Conservation (phyloP, 2,113 vertebrate genomes). For the Proterorhinus semilunaris region DNA sequence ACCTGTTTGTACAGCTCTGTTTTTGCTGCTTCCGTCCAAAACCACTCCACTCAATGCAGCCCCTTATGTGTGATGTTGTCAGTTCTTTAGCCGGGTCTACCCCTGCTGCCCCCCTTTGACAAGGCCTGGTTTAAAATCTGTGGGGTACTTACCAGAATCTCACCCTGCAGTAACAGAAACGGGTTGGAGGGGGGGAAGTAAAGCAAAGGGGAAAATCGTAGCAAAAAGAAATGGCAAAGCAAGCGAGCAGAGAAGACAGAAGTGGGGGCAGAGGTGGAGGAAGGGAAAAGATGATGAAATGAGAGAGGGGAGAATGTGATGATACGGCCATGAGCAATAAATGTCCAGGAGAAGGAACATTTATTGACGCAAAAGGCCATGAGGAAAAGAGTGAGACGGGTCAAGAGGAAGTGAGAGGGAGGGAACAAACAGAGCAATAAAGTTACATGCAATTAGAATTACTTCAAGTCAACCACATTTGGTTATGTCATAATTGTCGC, state of each 20-base stretch:
- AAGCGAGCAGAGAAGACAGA: conserved; percentile 41
- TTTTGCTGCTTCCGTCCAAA: conserved; percentile 16
- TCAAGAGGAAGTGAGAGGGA: conserved; percentile 56
- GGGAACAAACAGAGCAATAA: conserved; percentile 70
- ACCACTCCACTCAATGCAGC: conserved; percentile 31
- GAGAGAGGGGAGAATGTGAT: conserved; percentile 8
- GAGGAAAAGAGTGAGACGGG: conserved; percentile 26
- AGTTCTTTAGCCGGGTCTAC: conserved; percentile 69
- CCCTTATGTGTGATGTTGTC: conserved; percentile 53
- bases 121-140: conserved; percentile 62
- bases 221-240: conserved; percentile 69
- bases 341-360: neutral
- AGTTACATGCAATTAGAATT: conserved; percentile 95
- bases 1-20: neutral
- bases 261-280: conserved; percentile 42
- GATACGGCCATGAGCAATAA: conserved; percentile 15
- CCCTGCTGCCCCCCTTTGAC: conserved; percentile 63
- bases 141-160: conserved; percentile 96
- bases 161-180: conserved; percentile 82
- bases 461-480: conserved; percentile 73
- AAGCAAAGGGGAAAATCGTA: conserved; percentile 53
- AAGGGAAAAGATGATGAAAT: neutral
- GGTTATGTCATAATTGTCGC: conserved; percentile 63
- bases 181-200: conserved; percentile 53
- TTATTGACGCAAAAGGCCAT: conserved; percentile 40